These are phyloP conservation scores for Ormia ochracea DNA, from an alignment of 2,888 invertebrate species.

Conservation along the genomic window DNA sequence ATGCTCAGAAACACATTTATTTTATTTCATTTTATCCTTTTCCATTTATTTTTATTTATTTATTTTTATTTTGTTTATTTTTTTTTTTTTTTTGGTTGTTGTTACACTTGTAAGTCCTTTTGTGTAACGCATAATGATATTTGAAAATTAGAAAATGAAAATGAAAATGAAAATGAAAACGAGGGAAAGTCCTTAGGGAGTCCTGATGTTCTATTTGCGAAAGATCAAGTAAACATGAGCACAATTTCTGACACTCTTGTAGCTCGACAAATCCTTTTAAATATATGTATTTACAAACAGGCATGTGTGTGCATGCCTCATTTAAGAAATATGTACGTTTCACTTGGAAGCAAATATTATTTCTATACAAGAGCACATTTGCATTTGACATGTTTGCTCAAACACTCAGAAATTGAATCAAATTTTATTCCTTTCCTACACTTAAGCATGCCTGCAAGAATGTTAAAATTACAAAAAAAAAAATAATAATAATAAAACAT, in stretches of 20 bases:
- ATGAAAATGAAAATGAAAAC: constrained; percentile 26
- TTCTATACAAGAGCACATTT: constrained; percentile 9
- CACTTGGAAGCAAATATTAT: constrained; percentile 12
- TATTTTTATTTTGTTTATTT: not conserved
- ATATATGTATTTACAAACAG: constrained; percentile 1
- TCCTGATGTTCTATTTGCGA: constrained; percentile 35
- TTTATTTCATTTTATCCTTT: not conserved
- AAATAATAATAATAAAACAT: not conserved
- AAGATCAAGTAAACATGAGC: constrained; percentile 35
- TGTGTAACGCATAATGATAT: constrained; percentile 23
- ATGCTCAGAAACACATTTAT: constrained; percentile 31
- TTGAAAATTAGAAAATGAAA: not conserved
- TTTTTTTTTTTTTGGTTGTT: not conserved
- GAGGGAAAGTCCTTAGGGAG: constrained; percentile 50
- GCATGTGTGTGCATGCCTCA: constrained; percentile 3
- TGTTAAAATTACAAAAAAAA: not conserved
- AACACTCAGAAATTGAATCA: constrained; percentile 7
- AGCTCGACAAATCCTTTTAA: not conserved
- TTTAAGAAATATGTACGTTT: not conserved
- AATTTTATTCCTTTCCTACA: not conserved
- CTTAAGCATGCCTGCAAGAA: not conserved
- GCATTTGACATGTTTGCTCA: constrained; percentile 33
- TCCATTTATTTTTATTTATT: not conserved
- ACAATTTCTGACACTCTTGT: not conserved
- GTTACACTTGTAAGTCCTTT: not conserved